Evolutionary conservation across 2,113 vertebrate species (phyloP).

Genomic region (cat (Felis catus)): DNA sequence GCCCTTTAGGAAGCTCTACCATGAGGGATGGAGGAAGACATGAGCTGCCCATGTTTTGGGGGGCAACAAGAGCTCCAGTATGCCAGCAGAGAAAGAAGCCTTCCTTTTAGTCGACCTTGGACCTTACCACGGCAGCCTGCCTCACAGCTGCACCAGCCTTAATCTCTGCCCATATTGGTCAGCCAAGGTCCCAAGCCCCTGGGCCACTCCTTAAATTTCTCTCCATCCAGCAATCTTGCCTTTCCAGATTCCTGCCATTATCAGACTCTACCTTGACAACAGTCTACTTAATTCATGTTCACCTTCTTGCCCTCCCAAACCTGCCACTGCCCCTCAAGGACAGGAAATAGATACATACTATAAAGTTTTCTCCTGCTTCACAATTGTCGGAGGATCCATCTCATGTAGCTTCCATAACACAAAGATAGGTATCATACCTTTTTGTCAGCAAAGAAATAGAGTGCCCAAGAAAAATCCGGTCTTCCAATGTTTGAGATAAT

Average conservation of each 20-base stretch:
- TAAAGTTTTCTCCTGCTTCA: neutral
- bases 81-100: neutral
- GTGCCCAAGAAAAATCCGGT: neutral
- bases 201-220: neutral
- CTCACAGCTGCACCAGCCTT: neutral
- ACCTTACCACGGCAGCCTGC: neutral
- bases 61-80: neutral
- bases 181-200: neutral
- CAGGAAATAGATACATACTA: neutral
- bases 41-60: neutral
- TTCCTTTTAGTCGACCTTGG: neutral
- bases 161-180: neutral
- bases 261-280: neutral
- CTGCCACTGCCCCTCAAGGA: too few relatives aligned
- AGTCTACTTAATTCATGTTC: neutral
- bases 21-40: neutral
- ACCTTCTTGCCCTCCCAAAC: neutral
- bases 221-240: neutral
- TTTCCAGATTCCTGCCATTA: neutral
- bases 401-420: neutral
- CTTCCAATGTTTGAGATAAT: slow-evolving; percentile 35
- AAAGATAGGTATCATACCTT: neutral
- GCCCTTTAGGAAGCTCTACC: neutral
- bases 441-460: neutral
- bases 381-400: neutral